Conservation (phyloP, 2,113 vertebrate species). For the Odobenus rosmarus region DNA sequence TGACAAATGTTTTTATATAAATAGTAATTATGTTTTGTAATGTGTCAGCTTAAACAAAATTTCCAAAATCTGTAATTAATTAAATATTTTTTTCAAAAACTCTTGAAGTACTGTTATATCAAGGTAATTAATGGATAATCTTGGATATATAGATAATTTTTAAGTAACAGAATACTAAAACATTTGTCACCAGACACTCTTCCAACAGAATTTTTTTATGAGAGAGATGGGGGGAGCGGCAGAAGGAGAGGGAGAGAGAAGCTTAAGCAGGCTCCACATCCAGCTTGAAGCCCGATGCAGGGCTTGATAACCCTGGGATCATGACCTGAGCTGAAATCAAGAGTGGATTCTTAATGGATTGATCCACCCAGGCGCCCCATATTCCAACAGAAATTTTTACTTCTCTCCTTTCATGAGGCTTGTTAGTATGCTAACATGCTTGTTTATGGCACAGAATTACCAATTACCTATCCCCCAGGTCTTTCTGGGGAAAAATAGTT, state of each 20-base stretch:
- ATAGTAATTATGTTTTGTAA: background rate
- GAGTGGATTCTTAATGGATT: background rate
- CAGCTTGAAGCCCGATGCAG: background rate
- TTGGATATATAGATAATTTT: background rate
- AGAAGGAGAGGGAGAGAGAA: background rate
- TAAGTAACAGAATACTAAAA: conserved; percentile 33
- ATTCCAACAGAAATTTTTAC: background rate
- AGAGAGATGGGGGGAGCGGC: too few relatives aligned
- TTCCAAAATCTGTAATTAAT: background rate
- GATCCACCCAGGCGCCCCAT: background rate
- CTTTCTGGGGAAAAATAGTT: background rate
- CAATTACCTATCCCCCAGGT: background rate
- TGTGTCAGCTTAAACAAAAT: background rate
- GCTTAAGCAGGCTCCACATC: background rate
- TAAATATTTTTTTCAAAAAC: background rate
- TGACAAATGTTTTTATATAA: background rate
- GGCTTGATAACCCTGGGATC: background rate
- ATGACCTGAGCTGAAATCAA: background rate
- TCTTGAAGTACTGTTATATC: background rate
- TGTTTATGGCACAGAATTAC: background rate
- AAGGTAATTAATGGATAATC: background rate
- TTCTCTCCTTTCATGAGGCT: background rate
- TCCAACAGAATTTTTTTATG: too few relatives aligned
- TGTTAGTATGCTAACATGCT: background rate
- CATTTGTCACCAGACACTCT: background rate